A percentile compares a stretch with the other conserved stretches of the same genome.
phyloP scores from a whole-genome alignment of 2,888 invertebrate species.

The Habroteleia sp. region DNA sequence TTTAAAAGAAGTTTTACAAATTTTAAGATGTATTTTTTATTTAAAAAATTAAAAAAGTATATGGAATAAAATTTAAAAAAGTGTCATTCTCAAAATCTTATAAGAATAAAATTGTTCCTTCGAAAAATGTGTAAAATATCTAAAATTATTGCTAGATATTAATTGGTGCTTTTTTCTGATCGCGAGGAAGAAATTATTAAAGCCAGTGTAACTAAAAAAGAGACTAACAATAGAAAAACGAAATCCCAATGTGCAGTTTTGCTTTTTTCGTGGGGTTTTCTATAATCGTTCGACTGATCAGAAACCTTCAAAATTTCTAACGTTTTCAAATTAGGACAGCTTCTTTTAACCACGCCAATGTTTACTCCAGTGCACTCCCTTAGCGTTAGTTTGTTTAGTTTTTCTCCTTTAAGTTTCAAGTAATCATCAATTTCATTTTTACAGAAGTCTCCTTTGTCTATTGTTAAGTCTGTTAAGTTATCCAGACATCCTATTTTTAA shows the following conservation, averaged over 20 bases:
- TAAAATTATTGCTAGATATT: no score
- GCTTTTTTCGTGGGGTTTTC: no score
- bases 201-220: no score
- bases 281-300: background rate
- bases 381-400: slow-evolving; percentile 28
- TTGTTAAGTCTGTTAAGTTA: slow-evolving; percentile 24
- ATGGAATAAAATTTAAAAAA: no score
- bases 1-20: background rate
- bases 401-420: slow-evolving; percentile 23
- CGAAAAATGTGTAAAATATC: no score
- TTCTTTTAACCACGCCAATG: slow-evolving; percentile 5
- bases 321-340: slow-evolving; percentile 44
- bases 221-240: no score
- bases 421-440: slow-evolving; percentile 32
- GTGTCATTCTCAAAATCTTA: no score
- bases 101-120: no score
- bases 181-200: no score
- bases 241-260: slow-evolving; percentile 29
- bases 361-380: slow-evolving; percentile 31
- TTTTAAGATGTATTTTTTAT: background rate
- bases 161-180: no score
- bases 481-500: slow-evolving; percentile 7
- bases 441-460: slow-evolving; percentile 38
- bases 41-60: slow-evolving; percentile 3
- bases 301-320: slow-evolving; percentile 28